Conservation (phyloP, 2,113 vertebrate species). For the Odocoileus virginianus region DNA sequence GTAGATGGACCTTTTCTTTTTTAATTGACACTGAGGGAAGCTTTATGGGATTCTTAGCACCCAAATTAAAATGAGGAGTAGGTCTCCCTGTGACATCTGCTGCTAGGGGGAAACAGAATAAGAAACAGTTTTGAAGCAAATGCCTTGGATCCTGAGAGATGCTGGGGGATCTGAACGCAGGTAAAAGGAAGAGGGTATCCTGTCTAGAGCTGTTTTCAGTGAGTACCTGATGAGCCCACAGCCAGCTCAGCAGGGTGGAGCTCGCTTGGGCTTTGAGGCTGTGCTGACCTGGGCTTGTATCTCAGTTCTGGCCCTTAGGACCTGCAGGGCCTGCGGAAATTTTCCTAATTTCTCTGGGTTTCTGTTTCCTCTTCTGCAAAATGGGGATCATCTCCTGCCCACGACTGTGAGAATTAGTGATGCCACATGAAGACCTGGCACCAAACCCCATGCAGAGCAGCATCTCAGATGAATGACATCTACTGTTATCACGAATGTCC, state of each 20-base stretch:
- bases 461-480: background rate
- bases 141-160: background rate
- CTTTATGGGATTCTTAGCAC: background rate
- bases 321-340: background rate
- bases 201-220: background rate
- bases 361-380: conserved; percentile 1
- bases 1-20: background rate
- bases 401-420: background rate
- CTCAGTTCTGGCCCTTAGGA: background rate
- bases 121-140: background rate
- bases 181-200: background rate
- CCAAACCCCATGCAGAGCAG: background rate
- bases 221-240: background rate
- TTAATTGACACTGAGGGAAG: background rate
- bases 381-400: background rate
- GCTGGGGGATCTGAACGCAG: background rate
- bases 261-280: background rate
- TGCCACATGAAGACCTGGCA: background rate
- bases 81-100: background rate
- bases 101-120: background rate
- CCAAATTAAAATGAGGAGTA: background rate
- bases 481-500: background rate
- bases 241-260: background rate
- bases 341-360: background rate
- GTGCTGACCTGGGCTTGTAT: background rate